Base-by-base conservation (phyloP, 2,888 invertebrate species). In the Polietes domitor region DNA sequence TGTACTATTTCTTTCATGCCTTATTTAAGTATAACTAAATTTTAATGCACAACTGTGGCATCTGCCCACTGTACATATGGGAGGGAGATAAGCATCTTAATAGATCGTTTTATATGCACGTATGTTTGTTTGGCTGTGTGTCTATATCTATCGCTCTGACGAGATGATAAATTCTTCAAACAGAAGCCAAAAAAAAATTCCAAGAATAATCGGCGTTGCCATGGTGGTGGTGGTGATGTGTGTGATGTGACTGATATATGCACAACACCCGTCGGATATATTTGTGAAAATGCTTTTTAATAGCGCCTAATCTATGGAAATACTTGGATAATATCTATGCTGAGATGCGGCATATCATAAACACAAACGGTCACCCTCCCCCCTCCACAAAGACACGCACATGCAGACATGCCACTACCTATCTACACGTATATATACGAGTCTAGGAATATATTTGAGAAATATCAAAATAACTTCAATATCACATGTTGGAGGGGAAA, bases 251-350 rank as follows among this genome's bases (percentile, higher is more conserved):
- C 65, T 37, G 41, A 65, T 17, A 17, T 19, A 65, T 65, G 19
- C 65, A 17, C 12, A 41, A 21, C 65, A 41, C 1, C 41, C 63
- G 32, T 19, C 32, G 7, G 17, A 63, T 63, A 63, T 63, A 10
- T 63, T 63, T 17, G 17, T 37, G 19, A 17, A 65, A 12, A 65
- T 19, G 21, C 37, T 7, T 41, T 19, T 65, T 65, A 41, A 65
- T 37, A 65, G 65, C 37, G 9, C 17, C 9, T 65, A 65, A 65
- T 65, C 65, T 32, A 65, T 65, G 65, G 65, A 12, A 26, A 65
- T 65, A 65, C 21, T 65, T 65, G 37, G 12, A 53, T 21, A 53
- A 5, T 21, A 53, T 53, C 21, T 21, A 53, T 53, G n/a, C n/a
- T n/a, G 53, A 53, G 21, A 53, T 53, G 58, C 26, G 58, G 58